These are phyloP conservation scores for Bucorvus abyssinicus DNA, from an alignment of 2,797 vertebrate genomes.

Conservation along the genomic window DNA sequence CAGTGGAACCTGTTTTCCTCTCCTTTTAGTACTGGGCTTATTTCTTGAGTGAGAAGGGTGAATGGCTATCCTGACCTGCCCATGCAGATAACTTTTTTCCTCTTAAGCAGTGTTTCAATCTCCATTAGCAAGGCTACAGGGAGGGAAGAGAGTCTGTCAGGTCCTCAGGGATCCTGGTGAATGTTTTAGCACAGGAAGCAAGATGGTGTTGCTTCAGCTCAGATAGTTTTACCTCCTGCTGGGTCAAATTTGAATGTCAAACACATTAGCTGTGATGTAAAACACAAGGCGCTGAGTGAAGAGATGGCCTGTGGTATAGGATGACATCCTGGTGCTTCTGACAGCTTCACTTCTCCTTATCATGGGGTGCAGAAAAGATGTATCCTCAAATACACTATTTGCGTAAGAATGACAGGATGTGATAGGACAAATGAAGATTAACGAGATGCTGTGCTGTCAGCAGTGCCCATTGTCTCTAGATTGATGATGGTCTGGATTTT, in stretches of 20 bases:
- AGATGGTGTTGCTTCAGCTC: conserved; percentile 74
- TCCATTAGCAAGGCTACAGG: conserved; percentile 11
- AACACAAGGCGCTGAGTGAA: conserved; percentile 73
- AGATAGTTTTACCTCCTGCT: conserved; percentile 75
- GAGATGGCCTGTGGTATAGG: conserved; percentile 22
- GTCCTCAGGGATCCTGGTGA: conserved; percentile 64
- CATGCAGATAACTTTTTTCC: conserved; percentile 26
- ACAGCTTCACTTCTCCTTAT: conserved; percentile 59
- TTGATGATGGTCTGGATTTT: conserved; percentile 71
- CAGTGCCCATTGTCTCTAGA: conserved; percentile 74
- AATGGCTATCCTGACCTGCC: background rate
- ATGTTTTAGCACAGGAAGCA: conserved; percentile 76
- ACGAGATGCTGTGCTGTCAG: conserved; percentile 78
- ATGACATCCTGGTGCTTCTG: conserved; percentile 58
- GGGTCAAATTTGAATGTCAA: conserved; percentile 75
- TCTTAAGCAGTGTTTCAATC: conserved; percentile 52
- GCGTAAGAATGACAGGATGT: conserved; percentile 83
- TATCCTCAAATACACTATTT: conserved; percentile 75
- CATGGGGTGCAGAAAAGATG: conserved; percentile 55
- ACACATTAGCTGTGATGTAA: conserved; percentile 69
- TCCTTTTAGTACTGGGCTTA: background rate
- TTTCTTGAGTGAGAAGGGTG: background rate
- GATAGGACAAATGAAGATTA: conserved; percentile 84
- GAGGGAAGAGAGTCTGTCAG: conserved; percentile 51
- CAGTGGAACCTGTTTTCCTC: background rate